Evolutionary conservation across 2,888 invertebrate species (phyloP), one percentile per base, ranked within the genome.

Genomic region (Synergus laeviventris): DNA sequence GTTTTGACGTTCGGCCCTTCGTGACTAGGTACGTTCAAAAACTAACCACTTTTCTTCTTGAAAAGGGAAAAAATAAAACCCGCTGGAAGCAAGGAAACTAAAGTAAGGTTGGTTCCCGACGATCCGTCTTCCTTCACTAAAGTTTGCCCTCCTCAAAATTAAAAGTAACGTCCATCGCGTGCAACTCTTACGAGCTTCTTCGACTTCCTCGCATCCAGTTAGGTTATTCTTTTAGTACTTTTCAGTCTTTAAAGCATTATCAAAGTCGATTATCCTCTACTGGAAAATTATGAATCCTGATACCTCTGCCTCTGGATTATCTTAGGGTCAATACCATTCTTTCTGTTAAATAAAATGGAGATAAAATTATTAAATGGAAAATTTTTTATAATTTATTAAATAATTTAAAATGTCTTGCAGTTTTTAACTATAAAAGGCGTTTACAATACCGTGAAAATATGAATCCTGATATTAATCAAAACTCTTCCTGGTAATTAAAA

Each of bases 21-120:
- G 81, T 81, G 81, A 81, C 78, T 81, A 82, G 83, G 81, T 83
- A 84, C 75, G 81, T 76, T 66, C 77, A 76, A 81, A 82, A 86
- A 78, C 42, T 77, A 73, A 45, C 73, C 73, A 45, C 73, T 54
- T 21, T 54, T 31, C 39, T 31, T 31, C 11, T 11, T 49, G 4
- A 36, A 45, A 70, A 36, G 49, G 42, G 5, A 54, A 49, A 75
- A 78, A 81, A 73, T 45, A 39, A 42, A 56, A 49, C 73, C 73
- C 70, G 62, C 70, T 64, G 70, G 73, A 70, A 73, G 56, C 38
- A 78, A 79, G 60, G 24, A 59, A 77, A 80, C 76, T 75, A 77
- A 77, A 79, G 77, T 76, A 56, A 75, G 79, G 66, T 66, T 74
- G 75, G 75, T 76, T 77, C 76, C 73, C 66, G 73, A 75, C 78